phyloP scores from a whole-genome alignment of 2,888 invertebrate genomes.

The Apeira syringaria region DNA sequence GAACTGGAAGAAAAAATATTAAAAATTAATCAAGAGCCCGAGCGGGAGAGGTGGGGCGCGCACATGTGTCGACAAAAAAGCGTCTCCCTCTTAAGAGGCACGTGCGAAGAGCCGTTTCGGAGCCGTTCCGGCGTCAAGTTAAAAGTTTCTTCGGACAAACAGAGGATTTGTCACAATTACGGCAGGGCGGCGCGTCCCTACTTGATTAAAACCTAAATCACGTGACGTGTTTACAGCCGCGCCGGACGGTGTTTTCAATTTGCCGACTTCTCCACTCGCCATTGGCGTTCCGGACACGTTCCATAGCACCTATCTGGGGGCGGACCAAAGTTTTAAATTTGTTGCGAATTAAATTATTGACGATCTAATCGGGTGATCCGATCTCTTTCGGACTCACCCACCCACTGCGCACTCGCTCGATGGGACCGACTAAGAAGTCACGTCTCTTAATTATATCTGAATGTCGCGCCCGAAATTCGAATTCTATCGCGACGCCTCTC shows the following conservation, averaged over 20 bases:
- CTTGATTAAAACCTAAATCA: slow-evolving; percentile 84
- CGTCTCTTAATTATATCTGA: slow-evolving; percentile 78
- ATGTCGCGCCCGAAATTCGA: slow-evolving; percentile 63
- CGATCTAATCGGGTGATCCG: slow-evolving; percentile 71
- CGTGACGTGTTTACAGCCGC: slow-evolving; percentile 83
- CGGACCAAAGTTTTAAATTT: slow-evolving; percentile 77
- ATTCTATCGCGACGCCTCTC: slow-evolving; percentile 54
- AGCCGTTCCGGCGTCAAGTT: slow-evolving; percentile 73
- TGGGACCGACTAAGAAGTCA: slow-evolving; percentile 49
- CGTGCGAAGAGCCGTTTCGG: slow-evolving; percentile 78
- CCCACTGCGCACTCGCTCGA: slow-evolving; percentile 32
- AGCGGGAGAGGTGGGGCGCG: slow-evolving; percentile 52
- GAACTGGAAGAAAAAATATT: slow-evolving; percentile 82
- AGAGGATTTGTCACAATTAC: slow-evolving; percentile 84
- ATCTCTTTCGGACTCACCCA: slow-evolving; percentile 46
- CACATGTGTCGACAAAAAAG: slow-evolving; percentile 83
- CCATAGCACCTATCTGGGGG: slow-evolving; percentile 75
- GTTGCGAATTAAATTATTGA: slow-evolving; percentile 82
- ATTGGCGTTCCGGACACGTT: slow-evolving; percentile 81
- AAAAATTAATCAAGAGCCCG: slow-evolving; percentile 80
- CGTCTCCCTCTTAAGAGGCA: slow-evolving; percentile 70
- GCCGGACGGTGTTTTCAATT: slow-evolving; percentile 83
- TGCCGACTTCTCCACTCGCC: slow-evolving; percentile 74
- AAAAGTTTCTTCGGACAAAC: slow-evolving; percentile 83
- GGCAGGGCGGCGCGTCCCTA: slow-evolving; percentile 77